phyloP scores from a whole-genome alignment of 2,113 vertebrate genomes.

The Sterrhoptilus dennistouni region DNA sequence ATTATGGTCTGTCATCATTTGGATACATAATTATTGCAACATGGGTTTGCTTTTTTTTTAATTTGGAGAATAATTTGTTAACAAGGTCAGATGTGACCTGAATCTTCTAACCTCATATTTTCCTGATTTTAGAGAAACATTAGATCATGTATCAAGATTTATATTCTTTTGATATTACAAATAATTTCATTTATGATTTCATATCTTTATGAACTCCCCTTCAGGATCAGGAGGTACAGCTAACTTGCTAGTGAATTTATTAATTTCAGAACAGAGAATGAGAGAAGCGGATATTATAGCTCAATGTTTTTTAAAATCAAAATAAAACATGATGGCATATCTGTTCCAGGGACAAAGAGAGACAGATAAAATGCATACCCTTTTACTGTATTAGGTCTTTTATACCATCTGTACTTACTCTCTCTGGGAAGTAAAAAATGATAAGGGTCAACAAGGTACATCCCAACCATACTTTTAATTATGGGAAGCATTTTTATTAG shows the following conservation, averaged over 20 bases:
- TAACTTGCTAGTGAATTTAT: background rate
- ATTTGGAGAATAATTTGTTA: background rate
- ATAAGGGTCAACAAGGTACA: background rate
- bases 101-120: background rate
- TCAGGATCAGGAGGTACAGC: background rate
- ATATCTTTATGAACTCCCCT: background rate
- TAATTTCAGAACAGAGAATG: background rate
- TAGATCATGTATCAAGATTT: background rate
- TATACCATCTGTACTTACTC: background rate
- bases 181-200: background rate
- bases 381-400: background rate
- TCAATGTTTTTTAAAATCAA: background rate
- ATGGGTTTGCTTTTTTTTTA: background rate
- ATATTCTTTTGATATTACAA: background rate
- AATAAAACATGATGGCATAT: background rate
- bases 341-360: background rate
- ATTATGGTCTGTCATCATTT: background rate
- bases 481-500: background rate
- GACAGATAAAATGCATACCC: background rate
- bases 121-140: background rate
- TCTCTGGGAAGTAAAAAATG: background rate
- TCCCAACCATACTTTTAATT: background rate
- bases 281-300: background rate
- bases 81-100: background rate
- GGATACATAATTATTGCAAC: accelerated